These are phyloP conservation scores for Lathamus discolor DNA, from an alignment of 2,113 vertebrate species.

Conservation along the genomic window DNA sequence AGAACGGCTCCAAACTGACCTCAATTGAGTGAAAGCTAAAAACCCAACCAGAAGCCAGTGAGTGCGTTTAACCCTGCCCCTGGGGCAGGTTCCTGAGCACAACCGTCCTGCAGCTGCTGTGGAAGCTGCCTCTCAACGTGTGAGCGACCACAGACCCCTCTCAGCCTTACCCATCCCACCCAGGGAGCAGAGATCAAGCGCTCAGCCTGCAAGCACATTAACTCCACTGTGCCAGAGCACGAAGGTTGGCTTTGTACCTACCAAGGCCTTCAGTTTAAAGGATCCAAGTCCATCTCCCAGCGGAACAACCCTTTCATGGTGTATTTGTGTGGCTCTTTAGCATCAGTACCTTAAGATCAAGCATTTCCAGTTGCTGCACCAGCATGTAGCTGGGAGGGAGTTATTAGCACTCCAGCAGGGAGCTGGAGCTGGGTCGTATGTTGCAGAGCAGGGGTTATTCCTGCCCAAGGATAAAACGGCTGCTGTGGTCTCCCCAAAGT, in stretches of 20 bases:
- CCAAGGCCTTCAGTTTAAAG: neutral
- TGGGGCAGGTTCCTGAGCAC: neutral
- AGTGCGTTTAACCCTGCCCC: neutral
- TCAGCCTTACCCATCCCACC: neutral
- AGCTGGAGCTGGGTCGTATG: neutral
- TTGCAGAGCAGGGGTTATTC: neutral
- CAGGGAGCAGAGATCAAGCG: rapidly evolving
- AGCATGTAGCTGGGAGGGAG: neutral
- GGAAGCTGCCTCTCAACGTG: neutral
- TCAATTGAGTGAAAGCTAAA: neutral
- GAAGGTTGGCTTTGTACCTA: neutral
- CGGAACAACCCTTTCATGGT: neutral
- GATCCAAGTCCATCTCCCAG: neutral
- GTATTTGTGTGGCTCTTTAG: neutral
- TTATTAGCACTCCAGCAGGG: neutral
- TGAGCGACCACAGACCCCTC: rapidly evolving
- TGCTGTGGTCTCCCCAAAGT: neutral
- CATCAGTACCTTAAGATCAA: neutral
- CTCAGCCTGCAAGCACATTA: neutral
- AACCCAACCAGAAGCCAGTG: neutral
- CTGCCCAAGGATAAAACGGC: neutral
- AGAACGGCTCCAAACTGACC: neutral
- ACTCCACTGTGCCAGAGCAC: neutral
- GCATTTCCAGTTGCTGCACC: neutral
- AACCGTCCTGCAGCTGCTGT: neutral